Evolutionary conservation across 2,113 vertebrate species (phyloP).

Genomic region (Albula goreensis): DNA sequence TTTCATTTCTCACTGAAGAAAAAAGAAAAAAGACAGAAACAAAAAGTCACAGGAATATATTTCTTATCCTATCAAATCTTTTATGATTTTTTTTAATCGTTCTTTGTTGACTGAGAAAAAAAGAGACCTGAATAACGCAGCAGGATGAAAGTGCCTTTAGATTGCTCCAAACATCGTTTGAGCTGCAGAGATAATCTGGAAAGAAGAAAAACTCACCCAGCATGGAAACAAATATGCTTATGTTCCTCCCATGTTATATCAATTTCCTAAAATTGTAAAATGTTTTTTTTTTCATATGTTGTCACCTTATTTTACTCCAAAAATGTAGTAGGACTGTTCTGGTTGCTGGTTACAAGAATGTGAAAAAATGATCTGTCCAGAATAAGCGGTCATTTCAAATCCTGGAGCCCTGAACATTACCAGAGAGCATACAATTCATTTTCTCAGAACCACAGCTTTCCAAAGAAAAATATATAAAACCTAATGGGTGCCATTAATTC

Average conservation of each 20-base stretch:
- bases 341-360: not conserved
- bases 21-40: not conserved
- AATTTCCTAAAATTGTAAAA: not conserved
- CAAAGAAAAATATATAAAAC: no score
- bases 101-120: not conserved
- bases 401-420: no score
- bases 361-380: not conserved
- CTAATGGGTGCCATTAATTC: no score
- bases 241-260: not conserved
- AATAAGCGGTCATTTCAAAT: not conserved
- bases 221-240: not conserved
- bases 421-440: no score
- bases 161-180: not conserved
- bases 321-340: not conserved
- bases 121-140: not conserved
- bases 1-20: not conserved
- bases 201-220: not conserved
- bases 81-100: not conserved
- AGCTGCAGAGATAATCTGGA: not conserved
- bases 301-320: conserved; percentile 1
- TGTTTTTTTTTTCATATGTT: not conserved
- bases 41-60: not conserved
- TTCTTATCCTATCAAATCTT: not conserved
- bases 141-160: not conserved
- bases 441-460: no score